A percentile compares a stretch with the other conserved stretches of the same genome.
Evolutionary conservation across 2,797 vertebrate genomes (phyloP).

Genomic region (Psittacula echo): DNA sequence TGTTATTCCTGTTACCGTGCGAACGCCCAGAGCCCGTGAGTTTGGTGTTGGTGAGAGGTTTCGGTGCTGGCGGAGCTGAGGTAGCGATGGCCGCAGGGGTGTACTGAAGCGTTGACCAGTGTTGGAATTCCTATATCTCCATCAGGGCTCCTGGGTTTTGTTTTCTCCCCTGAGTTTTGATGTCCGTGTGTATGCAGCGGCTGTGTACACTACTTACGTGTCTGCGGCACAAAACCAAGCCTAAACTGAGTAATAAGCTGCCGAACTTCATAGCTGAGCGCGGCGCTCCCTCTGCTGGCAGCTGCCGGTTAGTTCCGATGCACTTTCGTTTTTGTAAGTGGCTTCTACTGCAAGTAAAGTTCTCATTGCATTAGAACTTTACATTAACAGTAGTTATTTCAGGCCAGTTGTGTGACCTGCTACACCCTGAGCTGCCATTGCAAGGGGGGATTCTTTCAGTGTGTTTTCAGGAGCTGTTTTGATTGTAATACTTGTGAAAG

Average conservation of each 20-base stretch:
- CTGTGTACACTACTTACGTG: accelerated
- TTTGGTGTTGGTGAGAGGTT: background rate
- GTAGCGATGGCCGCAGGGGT: accelerated
- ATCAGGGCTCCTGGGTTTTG: accelerated
- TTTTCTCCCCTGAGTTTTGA: accelerated
- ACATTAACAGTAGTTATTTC: background rate
- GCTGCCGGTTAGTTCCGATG: background rate
- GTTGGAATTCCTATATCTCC: background rate
- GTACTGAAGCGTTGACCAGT: accelerated
- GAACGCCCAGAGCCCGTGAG: accelerated
- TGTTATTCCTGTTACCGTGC: accelerated
- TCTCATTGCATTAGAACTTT: background rate
- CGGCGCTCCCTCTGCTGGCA: slow-evolving; percentile 44
- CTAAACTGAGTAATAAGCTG: background rate
- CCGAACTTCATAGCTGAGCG: background rate
- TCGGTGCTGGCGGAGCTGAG: accelerated
- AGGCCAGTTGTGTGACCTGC: background rate
- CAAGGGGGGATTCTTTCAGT: background rate
- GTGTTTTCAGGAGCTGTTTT: background rate
- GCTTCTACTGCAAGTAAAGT: background rate
- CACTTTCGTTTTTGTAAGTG: accelerated
- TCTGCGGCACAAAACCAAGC: background rate
- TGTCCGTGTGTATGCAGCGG: accelerated
- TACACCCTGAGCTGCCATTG: background rate
- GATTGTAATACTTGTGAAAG: background rate